Conservation (phyloP, 2,888 invertebrate genomes). For the Rhagium mordax region DNA sequence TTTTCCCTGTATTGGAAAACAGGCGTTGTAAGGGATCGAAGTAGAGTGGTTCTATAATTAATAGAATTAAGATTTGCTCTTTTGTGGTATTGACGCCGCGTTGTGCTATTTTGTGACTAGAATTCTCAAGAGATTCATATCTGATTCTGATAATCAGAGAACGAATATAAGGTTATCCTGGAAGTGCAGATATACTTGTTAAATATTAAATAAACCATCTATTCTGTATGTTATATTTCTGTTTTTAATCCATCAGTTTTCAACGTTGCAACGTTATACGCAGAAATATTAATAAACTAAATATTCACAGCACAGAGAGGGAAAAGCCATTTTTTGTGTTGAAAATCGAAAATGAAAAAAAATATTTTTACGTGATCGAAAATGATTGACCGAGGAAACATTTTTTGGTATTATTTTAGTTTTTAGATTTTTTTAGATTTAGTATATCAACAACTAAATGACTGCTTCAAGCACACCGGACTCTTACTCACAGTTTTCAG, state of each 20-base stretch:
- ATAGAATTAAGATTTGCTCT: slow-evolving; percentile 59
- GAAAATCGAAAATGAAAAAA: no score
- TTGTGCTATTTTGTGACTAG: slow-evolving; percentile 43
- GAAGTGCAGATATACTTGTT: neutral
- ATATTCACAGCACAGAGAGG: no score
- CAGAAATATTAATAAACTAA: no score
- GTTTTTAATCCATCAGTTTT: neutral
- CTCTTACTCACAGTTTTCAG: no score
- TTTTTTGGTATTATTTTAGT: no score
- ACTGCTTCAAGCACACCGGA: no score
- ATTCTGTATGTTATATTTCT: neutral
- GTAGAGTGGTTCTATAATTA: slow-evolving; percentile 52
- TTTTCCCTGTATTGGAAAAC: slow-evolving; percentile 21
- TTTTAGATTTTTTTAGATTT: no score
- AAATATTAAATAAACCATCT: neutral
- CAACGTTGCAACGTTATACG: no score
- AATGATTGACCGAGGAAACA: no score
- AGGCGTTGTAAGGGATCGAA: slow-evolving; percentile 44
- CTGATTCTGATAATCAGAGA: slow-evolving; percentile 47
- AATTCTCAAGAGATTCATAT: slow-evolving; percentile 49
- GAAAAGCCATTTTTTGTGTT: no score
- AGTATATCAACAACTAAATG: no score
- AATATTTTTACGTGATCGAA: no score
- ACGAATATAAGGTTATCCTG: slow-evolving; percentile 36
- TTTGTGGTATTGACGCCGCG: slow-evolving; percentile 45